A percentile compares a stretch with the other conserved stretches of the same genome.
Conservation (phyloP, 1,140 invertebrate genomes). For the Lepidostoma basale region DNA sequence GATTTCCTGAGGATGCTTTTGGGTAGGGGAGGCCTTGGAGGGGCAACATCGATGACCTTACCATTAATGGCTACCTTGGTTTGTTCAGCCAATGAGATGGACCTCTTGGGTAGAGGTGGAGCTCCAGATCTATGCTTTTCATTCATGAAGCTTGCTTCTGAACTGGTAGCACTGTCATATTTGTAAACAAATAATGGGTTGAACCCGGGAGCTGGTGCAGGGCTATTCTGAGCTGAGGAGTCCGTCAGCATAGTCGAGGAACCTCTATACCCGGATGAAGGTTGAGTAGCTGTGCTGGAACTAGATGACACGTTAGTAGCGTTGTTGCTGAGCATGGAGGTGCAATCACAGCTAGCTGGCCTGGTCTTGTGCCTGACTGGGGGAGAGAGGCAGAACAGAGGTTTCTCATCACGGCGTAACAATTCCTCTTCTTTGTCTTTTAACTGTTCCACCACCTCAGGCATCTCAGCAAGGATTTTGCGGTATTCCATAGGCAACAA, state of each 20-base stretch:
- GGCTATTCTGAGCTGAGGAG: slow-evolving; percentile 70
- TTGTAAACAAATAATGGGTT: slow-evolving; percentile 82
- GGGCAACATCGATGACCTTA: slow-evolving; percentile 58
- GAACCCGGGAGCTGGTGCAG: slow-evolving; percentile 59
- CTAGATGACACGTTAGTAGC: slow-evolving; percentile 68
- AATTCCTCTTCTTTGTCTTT: slow-evolving; percentile 58
- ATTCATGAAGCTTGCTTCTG: slow-evolving; percentile 67
- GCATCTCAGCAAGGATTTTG: slow-evolving; percentile 75
- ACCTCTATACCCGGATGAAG: slow-evolving; percentile 83
- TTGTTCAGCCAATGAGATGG: slow-evolving; percentile 67
- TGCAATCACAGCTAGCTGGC: slow-evolving; percentile 68
- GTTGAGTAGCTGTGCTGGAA: slow-evolving; percentile 77
- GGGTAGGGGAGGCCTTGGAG: slow-evolving; percentile 73
- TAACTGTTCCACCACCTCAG: slow-evolving; percentile 70
- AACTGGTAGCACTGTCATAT: slow-evolving; percentile 76
- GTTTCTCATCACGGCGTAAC: slow-evolving; percentile 58
- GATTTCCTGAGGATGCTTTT: slow-evolving; percentile 73
- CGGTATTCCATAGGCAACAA: slow-evolving; percentile 82
- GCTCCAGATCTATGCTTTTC: slow-evolving; percentile 61
- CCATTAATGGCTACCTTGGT: slow-evolving; percentile 56
- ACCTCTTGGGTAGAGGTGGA: slow-evolving; percentile 67
- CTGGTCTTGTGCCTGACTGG: slow-evolving; percentile 63
- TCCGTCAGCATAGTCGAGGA: slow-evolving; percentile 83
- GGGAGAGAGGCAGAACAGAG: slow-evolving; percentile 70
- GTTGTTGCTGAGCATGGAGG: slow-evolving; percentile 61